Base-by-base conservation (phyloP, 2,797 vertebrate genomes). In the Bradypus variegatus region DNA sequence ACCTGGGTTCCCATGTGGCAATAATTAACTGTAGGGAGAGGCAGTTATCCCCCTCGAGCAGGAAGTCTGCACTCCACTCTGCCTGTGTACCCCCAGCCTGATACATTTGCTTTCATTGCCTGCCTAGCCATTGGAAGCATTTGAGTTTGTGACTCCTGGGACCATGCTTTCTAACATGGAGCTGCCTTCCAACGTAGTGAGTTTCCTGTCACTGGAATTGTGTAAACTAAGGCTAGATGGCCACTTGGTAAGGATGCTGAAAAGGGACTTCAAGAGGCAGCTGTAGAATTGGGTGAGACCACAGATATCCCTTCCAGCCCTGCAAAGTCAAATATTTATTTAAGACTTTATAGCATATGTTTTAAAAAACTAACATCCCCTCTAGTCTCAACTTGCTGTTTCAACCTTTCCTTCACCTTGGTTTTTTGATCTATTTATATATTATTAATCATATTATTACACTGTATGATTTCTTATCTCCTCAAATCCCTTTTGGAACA, bases 311-410 rank as follows among this genome's bases (percentile, higher is more conserved):
- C 33, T 76, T 64, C 48, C 67, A 92, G 70, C 19, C 53, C n/a
- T 83, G 75, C 70, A 90, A 53, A 36, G 78, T n/a, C 85, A 94
- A 94, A 93, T 84, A 94, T 94, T 94, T 93, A 80, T 84, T 72
- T 73, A 80, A 80, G 88, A 69, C 76, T 89, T 91, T 80, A 3
- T 31, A 88, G 69, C 13, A 64, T 79, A 48, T 88, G 80, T 41
- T 83, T 79, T 92, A 78, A 86, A 91, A 67, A 80, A 86, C 77
- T 65, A 78, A 94, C 90, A 93, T 95, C 55, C 53, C 58, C 36
- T 83, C 89, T 83, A 76, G 76, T 93, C 73, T 94, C 94, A 92
- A 76, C 48, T 95, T 94, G 90, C 82, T 86, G 21, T 78, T 86
- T 88, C 83, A 88, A 73, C n/a, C 55, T 89, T 83, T 64, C 62